Evolutionary conservation across 1,140 invertebrate genomes (phyloP).

Genomic region (Meloidogyne hapla): DNA sequence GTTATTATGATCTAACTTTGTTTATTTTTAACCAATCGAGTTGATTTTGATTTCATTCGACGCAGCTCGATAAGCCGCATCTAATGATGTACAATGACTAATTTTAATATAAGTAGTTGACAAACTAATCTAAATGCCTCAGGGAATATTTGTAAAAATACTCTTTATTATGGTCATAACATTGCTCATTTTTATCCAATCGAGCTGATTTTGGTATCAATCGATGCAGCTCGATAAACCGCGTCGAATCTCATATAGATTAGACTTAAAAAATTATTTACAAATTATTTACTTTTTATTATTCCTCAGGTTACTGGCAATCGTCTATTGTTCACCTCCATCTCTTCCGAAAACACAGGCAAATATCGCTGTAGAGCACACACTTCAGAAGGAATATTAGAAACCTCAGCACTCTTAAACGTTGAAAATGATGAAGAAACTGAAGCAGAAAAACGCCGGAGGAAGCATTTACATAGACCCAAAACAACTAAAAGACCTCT

Average conservation of each 20-base stretch:
- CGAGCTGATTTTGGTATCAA: no score
- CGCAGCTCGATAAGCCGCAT: no score
- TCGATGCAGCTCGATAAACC: no score
- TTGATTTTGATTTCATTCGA: no score
- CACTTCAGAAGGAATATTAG: constrained; percentile 47
- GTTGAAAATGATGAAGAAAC: constrained; percentile 41
- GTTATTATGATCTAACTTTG: not conserved
- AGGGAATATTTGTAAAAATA: no score
- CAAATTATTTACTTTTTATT: not conserved
- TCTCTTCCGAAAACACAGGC: constrained; percentile 57
- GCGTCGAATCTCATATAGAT: no score
- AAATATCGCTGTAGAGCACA: constrained; percentile 53
- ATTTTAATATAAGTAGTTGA: no score
- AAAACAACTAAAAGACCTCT: not conserved
- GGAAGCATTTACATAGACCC: not conserved
- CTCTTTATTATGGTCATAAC: not conserved
- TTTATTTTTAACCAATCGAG: no score
- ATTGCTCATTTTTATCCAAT: not conserved
- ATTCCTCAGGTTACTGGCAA: constrained; percentile 56
- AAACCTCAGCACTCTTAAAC: constrained; percentile 53
- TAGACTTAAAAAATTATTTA: not conserved
- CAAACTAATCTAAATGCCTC: no score
- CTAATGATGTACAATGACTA: no score
- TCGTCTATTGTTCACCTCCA: constrained; percentile 58
- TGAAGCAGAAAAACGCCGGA: constrained; percentile 18